Base-by-base conservation (phyloP, 2,113 vertebrate genomes). In the Chaetodon trifascialis region DNA sequence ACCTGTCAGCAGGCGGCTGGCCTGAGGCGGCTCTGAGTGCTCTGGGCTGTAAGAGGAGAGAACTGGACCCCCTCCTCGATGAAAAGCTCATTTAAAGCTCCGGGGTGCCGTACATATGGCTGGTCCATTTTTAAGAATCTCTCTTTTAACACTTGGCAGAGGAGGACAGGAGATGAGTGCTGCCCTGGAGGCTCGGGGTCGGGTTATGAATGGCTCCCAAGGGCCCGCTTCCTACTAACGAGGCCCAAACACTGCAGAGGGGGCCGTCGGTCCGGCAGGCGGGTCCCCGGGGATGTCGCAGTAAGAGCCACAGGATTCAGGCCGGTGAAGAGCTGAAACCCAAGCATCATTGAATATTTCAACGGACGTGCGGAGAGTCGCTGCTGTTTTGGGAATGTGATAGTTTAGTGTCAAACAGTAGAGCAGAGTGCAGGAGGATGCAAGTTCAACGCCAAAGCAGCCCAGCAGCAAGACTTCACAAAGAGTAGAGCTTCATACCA, bases 101-200 rank as follows among this genome's bases (percentile, higher is more conserved):
- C 2, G 21, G 73, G 74, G 65, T 34, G 69, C 5, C 6, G 9
- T 87, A 81, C 86, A 82, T 86, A 90, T 83, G 87, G 86, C 90
- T 11, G 76, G 74, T 86, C 87, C 88, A 79, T 90, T 94, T 93
- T 94, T 89, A 93, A 92, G 86, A 86, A 89, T 78, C 80, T 83
- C 80, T 94, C 93, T 94, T 93, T 95, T 94, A 95, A 94, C 93
- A 94, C 94, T 93, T 88, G 91, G 80, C 73, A 59, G 79, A 87
- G 83, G 93, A 88, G 88, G 93, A 88, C 87, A 80, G 82, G 84
- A 88, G 80, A 89, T 59, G 77, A 85, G 79, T 23, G 23, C 80
- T 85, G 86, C 86, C 82, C 89, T 79, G 55, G 25, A 21, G 89
- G 88, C 88, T 88, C 51, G 63, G 65, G 66, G 73, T 86, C 66